These are phyloP conservation scores for Amphipyra tragopoginis DNA, from an alignment of 2,888 invertebrate species.

Conservation along the genomic window DNA sequence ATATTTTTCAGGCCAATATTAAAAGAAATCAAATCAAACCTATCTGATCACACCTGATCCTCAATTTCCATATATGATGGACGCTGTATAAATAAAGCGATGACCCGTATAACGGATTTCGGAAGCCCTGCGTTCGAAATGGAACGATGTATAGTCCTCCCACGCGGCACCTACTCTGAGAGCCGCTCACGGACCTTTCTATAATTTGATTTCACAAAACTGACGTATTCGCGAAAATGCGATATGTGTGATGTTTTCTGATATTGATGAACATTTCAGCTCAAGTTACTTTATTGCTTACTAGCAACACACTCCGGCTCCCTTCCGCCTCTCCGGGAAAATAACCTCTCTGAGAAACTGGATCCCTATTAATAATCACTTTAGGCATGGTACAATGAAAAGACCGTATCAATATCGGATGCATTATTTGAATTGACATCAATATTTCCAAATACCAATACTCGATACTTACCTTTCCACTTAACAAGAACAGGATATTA, in stretches of 20 bases:
- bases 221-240: background rate
- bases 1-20: background rate
- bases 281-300: slow-evolving; percentile 2
- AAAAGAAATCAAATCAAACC: background rate
- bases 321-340: background rate
- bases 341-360: background rate
- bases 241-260: background rate
- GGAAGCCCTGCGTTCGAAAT: slow-evolving; percentile 4
- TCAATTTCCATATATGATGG: slow-evolving; percentile 1
- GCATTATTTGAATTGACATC: background rate
- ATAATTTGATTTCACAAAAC: slow-evolving; percentile 1
- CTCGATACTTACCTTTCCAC: background rate
- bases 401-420: background rate
- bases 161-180: background rate
- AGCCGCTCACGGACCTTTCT: background rate
- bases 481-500: slow-evolving; percentile 1
- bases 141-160: slow-evolving; percentile 7
- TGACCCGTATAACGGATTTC: slow-evolving; percentile 15
- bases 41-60: slow-evolving; percentile 1
- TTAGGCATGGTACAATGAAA: background rate
- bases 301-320: background rate
- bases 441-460: background rate
- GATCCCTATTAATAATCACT: background rate
- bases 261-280: slow-evolving; percentile 1
- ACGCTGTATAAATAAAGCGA: slow-evolving; percentile 9